Base-by-base conservation (phyloP, 1,140 invertebrate genomes). In the Paracyclopina nana region DNA sequence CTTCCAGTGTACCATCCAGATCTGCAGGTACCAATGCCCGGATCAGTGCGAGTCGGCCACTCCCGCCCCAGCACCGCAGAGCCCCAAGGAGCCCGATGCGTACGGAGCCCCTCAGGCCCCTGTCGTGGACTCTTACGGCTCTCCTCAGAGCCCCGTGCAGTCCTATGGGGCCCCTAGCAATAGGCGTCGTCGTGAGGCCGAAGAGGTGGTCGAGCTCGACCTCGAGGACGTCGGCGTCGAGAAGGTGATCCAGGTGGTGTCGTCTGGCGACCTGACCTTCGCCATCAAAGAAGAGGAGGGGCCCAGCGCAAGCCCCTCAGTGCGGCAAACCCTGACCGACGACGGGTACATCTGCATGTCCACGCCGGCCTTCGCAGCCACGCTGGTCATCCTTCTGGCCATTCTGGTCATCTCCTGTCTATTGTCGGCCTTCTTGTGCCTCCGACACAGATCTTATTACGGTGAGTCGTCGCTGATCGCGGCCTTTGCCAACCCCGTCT, bases 1-100 rank as follows among this genome's bases (percentile, higher is more conserved):
- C 61, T 91, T 92, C 71, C 85, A 91, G 62, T 91, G 86, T 65
- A 88, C 85, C 12, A 91, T 91, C 55, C 86, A 92, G 62, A 88
- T 91, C 56, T 91, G 86, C 58, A 73, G 85, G 52, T 84, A 86
- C 60, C 81, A 86, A 59, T 90, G 85, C 60, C 85, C 86, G 0
- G 84, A 87, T 57, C 86, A 87, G 57, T 87, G 83, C 59, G 29
- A 31, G 20, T 16, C 38, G 27, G 46, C 38, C 25, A 12, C 24
- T 28, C 28, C 14, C 8, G 22, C n/a, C 25, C 20, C 18, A 26
- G 20, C 46, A 18, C 43, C 20, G 22, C 20, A 48, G 8, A 29
- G 25, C 11, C 29, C 26, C 18, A 14, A 22, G 29, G 25, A 11
- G 22, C 46, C 41, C 24, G 22, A 56, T 14, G 27, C 54, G 28